Base-by-base conservation (phyloP, 2,888 invertebrate genomes). In the Chymomyza amoena region DNA sequence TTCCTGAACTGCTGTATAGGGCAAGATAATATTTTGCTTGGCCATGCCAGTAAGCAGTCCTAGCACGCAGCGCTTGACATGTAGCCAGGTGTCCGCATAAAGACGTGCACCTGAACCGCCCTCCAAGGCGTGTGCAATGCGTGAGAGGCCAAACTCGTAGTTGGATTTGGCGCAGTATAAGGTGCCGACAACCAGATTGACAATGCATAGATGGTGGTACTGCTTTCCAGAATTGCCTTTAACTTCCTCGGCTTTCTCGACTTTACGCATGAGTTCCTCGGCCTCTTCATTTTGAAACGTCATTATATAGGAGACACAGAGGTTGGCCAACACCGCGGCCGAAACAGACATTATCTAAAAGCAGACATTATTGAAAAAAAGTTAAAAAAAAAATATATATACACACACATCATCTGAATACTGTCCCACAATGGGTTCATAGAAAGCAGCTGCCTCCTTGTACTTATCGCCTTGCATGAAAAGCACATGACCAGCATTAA, bases 381-480 rank as follows among this genome's bases (percentile, higher is more conserved):
- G 18, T 9, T 9, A 13, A 15, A 15, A 7, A 57, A 15, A 5
- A 51, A 6, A 51, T 16, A 51, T 20, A 51, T 13, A 5, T 15
- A 6, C 6, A 6, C 91, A 88, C 90, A 95, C 95, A 90, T 97
- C 97, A 76, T 98, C 97, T 85, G 96, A 97, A 92, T 96, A 96
- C 90, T 98, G 98, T 83, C 97, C 97, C 0, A 99, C 98, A 69
- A 99, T 96, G 0, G 99, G 98, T 89, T 99, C 99, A 91, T 99
- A 99, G 92, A 99, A 99, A 59, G 97, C 97, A 0, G 98, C 96
- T 0, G 99, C 97, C 92, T 99, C 99, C 90, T 98, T 98, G 91
- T 98, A 99, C 91, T 99, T 99, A 89, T 96, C 98, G 90, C 98
- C 98, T 92, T 99, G 99, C 99, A 99, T 99, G 90, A 99, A 99